Evolutionary conservation across 1,140 invertebrate genomes (phyloP).

Genomic region (Leguminivora glycinivorella): DNA sequence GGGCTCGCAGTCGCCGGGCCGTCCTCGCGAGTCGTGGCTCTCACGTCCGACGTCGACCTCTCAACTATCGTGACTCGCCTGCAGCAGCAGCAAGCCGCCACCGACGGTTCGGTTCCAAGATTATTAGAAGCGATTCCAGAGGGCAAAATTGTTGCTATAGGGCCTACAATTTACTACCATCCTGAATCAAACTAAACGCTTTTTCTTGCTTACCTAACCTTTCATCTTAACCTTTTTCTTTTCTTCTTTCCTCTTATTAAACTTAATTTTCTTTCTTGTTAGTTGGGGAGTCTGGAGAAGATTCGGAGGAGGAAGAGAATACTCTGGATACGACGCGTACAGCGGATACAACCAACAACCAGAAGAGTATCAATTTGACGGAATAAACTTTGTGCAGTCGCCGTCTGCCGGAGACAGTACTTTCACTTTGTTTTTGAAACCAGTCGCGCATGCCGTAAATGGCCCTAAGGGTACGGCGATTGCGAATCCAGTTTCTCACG

Average conservation of each 20-base stretch:
- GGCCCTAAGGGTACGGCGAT: conserved; percentile 83
- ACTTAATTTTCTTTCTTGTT: conserved; percentile 55
- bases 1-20: conserved; percentile 85
- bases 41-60: conserved; percentile 80
- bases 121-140: conserved; percentile 68
- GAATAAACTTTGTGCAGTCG: conserved; percentile 57
- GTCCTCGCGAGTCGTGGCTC: conserved; percentile 82
- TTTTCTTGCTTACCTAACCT: conserved; percentile 36
- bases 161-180: conserved; percentile 85
- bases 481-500: conserved; percentile 82
- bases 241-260: conserved; percentile 46
- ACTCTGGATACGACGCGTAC: conserved; percentile 30
- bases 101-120: conserved; percentile 55
- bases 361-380: conserved; percentile 58
- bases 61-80: conserved; percentile 54
- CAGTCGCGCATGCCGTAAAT: conserved; percentile 81
- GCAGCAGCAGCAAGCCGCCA: conserved; percentile 56
- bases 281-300: conserved; percentile 36
- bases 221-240: conserved; percentile 33
- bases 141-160: conserved; percentile 83
- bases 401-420: conserved; percentile 49
- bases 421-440: conserved; percentile 79
- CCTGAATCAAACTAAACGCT: conserved; percentile 54
- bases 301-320: conserved; percentile 31
- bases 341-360: conserved; percentile 31